phyloP scores from a whole-genome alignment of 2,113 vertebrate genomes.

The Oreotrochilus melanogaster region DNA sequence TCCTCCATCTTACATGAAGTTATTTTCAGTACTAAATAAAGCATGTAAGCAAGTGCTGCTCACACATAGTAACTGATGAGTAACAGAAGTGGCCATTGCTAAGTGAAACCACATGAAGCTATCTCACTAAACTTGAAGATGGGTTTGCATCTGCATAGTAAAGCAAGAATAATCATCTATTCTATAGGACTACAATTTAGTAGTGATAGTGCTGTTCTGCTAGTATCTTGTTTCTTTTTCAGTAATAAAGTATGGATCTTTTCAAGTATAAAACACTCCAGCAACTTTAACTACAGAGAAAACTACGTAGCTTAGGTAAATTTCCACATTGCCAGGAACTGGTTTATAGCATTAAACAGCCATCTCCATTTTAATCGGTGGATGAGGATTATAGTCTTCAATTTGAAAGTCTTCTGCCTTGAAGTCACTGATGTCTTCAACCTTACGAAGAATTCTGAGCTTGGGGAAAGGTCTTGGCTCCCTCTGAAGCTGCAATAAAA shows the following conservation, averaged over 20 bases:
- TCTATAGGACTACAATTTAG: neutral
- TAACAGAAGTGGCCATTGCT: neutral
- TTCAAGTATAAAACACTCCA: neutral
- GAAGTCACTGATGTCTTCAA: constrained; percentile 90
- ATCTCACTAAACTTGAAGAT: neutral
- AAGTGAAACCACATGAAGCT: neutral
- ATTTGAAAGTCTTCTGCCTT: constrained; percentile 91
- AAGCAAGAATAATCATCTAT: neutral
- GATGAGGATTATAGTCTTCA: constrained; percentile 90
- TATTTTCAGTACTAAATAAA: neutral
- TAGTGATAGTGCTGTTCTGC: neutral
- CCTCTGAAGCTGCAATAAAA: constrained; percentile 87
- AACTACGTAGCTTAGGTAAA: neutral
- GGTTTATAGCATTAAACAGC: constrained; percentile 80
- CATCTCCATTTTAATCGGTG: constrained; percentile 97
- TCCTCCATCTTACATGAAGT: neutral
- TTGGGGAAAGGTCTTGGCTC: constrained; percentile 92
- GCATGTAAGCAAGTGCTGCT: neutral
- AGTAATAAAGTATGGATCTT: neutral
- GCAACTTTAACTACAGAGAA: neutral
- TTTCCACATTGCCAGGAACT: neutral
- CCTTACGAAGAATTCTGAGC: constrained; percentile 88
- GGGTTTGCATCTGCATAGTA: neutral
- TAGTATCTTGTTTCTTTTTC: neutral
- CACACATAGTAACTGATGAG: neutral